These are phyloP conservation scores for Sialia sialis DNA, from an alignment of 2,113 vertebrate species.

Conservation along the genomic window DNA sequence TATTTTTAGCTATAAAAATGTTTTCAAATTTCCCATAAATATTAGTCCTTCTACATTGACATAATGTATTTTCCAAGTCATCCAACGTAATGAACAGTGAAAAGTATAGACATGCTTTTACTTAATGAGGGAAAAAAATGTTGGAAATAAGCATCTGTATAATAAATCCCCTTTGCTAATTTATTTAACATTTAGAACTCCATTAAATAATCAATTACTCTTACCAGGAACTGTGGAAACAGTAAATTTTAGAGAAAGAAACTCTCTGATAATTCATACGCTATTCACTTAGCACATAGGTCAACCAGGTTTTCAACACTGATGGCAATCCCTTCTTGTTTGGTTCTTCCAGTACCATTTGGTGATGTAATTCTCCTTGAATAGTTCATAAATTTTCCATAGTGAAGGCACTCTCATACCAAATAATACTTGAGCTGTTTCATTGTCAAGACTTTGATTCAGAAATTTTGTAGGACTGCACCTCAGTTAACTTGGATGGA, in stretches of 20 bases:
- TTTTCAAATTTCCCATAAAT: not conserved
- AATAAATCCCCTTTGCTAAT: not conserved
- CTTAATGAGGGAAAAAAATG: fast-evolving
- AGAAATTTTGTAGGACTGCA: not conserved
- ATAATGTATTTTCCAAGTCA: not conserved
- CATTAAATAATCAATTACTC: not conserved
- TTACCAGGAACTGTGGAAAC: not conserved
- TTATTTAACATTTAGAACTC: not conserved
- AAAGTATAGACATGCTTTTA: not conserved
- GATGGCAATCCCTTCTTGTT: not conserved
- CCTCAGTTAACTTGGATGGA: not conserved
- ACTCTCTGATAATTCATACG: not conserved
- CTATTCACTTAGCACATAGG: not conserved
- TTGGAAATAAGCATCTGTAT: not conserved
- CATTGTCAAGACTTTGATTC: not conserved
- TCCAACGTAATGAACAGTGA: not conserved
- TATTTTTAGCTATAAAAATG: not conserved
- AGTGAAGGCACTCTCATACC: not conserved
- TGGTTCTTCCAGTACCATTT: not conserved
- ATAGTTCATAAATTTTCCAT: not conserved
- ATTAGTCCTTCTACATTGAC: not conserved
- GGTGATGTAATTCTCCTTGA: not conserved
- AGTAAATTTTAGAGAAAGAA: not conserved
- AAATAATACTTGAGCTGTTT: not conserved
- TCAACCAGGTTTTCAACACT: not conserved